A percentile compares a stretch with the other conserved stretches of the same genome.
These are phyloP conservation scores for Pangasianodon gigas DNA, from an alignment of 2,113 vertebrate species.

Conservation along the genomic window DNA sequence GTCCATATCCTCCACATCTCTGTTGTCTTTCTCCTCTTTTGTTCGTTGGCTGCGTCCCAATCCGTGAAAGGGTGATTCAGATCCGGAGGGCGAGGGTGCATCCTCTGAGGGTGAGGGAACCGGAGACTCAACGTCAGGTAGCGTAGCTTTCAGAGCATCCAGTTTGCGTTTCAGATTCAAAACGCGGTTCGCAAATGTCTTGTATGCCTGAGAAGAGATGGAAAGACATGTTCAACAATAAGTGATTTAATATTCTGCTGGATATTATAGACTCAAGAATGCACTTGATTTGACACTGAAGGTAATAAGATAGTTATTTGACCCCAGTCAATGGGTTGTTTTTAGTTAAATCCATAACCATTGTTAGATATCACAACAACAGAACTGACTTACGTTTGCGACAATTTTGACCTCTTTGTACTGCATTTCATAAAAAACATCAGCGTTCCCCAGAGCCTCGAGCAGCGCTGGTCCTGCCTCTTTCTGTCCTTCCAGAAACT, in stretches of 20 bases:
- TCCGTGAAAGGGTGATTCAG: conserved; percentile 88
- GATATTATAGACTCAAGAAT: background rate
- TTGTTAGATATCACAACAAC: background rate
- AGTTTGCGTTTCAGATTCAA: conserved; percentile 93
- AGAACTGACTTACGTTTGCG: conserved; percentile 84
- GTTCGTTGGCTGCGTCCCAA: conserved; percentile 61
- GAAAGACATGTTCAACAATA: background rate
- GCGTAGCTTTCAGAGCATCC: conserved; percentile 89
- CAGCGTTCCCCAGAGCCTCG: conserved; percentile 90
- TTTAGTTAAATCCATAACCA: background rate
- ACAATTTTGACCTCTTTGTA: conserved; percentile 99
- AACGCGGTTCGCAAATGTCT: conserved; percentile 93
- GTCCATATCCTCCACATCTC: conserved; percentile 93
- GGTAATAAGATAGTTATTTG: background rate
- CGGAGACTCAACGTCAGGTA: conserved; percentile 90
- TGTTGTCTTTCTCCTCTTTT: conserved; percentile 74
- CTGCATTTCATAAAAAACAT: conserved; percentile 96
- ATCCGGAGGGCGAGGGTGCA: conserved; percentile 90
- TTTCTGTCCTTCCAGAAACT: conserved; percentile 88
- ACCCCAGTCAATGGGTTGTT: background rate
- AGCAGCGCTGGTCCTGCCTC: conserved; percentile 83
- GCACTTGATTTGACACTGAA: background rate
- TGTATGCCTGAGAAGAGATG: conserved; percentile 82
- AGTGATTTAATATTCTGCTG: background rate
- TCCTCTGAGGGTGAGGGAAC: conserved; percentile 92